Evolutionary conservation across 2,888 invertebrate species (phyloP), one percentile per base, ranked within the genome.

Genomic region (Drosophila paramelanica): DNA sequence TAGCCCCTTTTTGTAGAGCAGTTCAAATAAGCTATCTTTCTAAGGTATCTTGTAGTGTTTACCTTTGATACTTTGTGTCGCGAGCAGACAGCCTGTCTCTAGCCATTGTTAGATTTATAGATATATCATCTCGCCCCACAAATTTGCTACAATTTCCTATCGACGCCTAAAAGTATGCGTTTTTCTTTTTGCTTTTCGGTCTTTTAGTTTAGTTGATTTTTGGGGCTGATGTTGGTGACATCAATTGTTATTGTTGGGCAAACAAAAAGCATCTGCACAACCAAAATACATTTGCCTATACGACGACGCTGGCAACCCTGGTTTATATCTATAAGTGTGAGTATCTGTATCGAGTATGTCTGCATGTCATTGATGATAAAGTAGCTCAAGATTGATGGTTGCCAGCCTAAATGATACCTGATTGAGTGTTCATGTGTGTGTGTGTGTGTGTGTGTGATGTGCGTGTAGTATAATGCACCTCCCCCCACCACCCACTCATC

Each of bases 191-290:
- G 23, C 41, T 50, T 66, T 55, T 17, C 14, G 49, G 50, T 69
- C 65, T 69, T 62, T 84, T 73, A 70, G 81, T 67, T 67, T 66
- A 50, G 69, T 59, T 64, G 67, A 41, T 60, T 62, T 59, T 39
- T 46, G 43, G 42, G 68, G 38, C 38, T 67, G 67, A 62, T 71
- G 65, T 57, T 72, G 67, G 66, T 84, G 89, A 84, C 89, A 81
- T 81, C 89, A 72, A 85, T 89, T 89, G 89, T 88, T 89, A 87
- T 87, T 85, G 88, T 86, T 74, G 58, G 82, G 59, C 88, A 85
- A 88, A 85, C 86, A 85, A 86, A 69, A 69, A 69, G 51, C 62
- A 69, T 57, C 77, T 79, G 67, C 69, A 88, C 31, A 76, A 85
- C 78, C 75, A 64, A 67, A 69, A 81, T 72, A 88, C 70, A 83